Evolutionary conservation across 2,888 invertebrate genomes (phyloP), one percentile per base, ranked within the genome.

Genomic region (Fragum sueziense): DNA sequence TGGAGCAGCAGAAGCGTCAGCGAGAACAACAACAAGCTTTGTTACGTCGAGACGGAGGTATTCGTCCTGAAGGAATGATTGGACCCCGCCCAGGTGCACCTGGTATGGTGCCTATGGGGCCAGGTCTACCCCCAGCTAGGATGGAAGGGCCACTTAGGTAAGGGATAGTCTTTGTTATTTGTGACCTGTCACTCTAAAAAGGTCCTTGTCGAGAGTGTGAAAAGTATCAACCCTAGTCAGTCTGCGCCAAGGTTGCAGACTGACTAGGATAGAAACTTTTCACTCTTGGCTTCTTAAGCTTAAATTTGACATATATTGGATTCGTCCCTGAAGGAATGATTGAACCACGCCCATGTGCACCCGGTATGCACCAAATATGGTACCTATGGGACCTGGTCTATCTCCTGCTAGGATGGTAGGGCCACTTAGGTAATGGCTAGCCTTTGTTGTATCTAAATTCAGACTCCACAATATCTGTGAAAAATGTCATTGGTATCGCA

Each of bases 1-100:
- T 97, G 70, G 97, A 97, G 93, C 97, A 97, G 94, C 82, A 85
- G 61, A 85, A 87, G 52, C 85, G 91, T 33, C 92, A 92, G 79
- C 91, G 90, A 11, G 91, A 91, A 51, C 84, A 91, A 57, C 92
- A 92, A 76, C 83, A 84, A 59, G 86, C 82, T 6, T 84, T 86
- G 80, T 61, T 85, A 54, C 79, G 82, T 25, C 70, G 86, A n/a
- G 80, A 72, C 54, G 79, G 79, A 20, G 85, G 83, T 2, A 75
- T 83, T 11, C 67, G 80, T 6, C 84, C 86, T 57, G 82, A 85
- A 62, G 82, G 76, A 14, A 84, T 85, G 82, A 74, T 84, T 52
- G 82, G 80, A 22, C 85, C 86, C 2, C 76, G 81, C 27, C 82
- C 87, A 65, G 78, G 76, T 34, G 72, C 73, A 25, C 78, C 78